A percentile compares a stretch with the other conserved stretches of the same genome.
Conservation (phyloP, 1,140 invertebrate genomes). For the Neodiprion fabricii region DNA sequence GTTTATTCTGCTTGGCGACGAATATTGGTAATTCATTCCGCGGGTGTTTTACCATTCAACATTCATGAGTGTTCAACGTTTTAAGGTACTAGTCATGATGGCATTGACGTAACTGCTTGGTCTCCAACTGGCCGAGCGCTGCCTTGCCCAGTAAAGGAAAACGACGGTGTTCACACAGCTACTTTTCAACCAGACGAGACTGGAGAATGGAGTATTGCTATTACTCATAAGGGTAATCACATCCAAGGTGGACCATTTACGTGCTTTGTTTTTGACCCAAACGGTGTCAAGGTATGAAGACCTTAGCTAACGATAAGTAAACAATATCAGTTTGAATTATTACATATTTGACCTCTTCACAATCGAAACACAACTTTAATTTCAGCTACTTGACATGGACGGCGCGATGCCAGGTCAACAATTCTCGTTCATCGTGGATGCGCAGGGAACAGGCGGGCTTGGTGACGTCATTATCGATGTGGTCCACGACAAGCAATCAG, state of each 20-base stretch:
- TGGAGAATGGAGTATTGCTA: constrained; percentile 95
- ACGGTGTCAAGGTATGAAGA: constrained; percentile 77
- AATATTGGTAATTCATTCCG: constrained; percentile 14
- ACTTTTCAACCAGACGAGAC: constrained; percentile 97
- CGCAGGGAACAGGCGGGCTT: constrained; percentile 82
- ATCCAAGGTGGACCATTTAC: constrained; percentile 97
- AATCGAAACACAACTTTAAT: constrained; percentile 22
- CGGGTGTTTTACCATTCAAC: no score
- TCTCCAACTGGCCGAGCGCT: constrained; percentile 83
- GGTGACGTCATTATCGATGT: constrained; percentile 91
- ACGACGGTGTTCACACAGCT: constrained; percentile 84
- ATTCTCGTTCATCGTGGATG: constrained; percentile 84
- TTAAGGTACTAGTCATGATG: constrained; percentile 83
- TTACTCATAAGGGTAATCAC: constrained; percentile 93
- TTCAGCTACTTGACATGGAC: constrained; percentile 72
- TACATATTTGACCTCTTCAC: neutral
- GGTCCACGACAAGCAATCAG: constrained; percentile 80
- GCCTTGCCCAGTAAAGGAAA: constrained; percentile 78
- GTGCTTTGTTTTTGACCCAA: constrained; percentile 96
- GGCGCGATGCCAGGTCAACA: constrained; percentile 79
- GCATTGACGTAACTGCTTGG: constrained; percentile 86
- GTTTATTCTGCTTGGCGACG: constrained; percentile 17
- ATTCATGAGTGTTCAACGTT: constrained; percentile 5
- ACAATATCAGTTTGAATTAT: neutral
- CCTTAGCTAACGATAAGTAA: neutral